phyloP scores from a whole-genome alignment of 2,888 invertebrate species.

The Dolomedes plantarius region DNA sequence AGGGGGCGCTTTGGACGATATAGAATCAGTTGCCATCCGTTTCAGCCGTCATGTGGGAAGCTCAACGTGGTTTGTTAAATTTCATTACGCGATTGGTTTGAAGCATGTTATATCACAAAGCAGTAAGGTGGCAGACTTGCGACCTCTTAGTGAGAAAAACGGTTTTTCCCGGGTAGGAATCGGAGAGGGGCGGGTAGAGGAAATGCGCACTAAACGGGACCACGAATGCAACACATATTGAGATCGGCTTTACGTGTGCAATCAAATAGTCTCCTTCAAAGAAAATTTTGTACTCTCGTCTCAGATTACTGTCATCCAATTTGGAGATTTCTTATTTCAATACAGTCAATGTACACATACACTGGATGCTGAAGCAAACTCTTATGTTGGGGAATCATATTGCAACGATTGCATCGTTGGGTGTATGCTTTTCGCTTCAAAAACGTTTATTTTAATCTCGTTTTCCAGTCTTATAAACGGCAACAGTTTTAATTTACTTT shows the following conservation, averaged over 20 bases:
- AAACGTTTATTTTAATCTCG: no score
- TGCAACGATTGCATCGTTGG: no score
- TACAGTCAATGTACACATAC: no score
- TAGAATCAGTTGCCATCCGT: conserved; percentile 10
- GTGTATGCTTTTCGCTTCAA: no score
- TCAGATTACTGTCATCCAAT: no score
- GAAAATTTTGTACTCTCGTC: no score
- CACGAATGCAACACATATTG: background rate
- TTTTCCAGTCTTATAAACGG: no score
- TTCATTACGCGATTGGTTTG: conserved; percentile 17
- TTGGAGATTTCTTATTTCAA: no score
- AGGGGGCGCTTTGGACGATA: conserved; percentile 49
- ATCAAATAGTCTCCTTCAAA: no score
- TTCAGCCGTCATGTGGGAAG: conserved; percentile 54
- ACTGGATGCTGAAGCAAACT: no score
- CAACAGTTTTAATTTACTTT: no score
- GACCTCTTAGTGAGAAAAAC: background rate
- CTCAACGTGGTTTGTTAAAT: conserved; percentile 38
- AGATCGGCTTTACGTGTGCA: background rate
- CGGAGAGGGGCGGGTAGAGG: background rate
- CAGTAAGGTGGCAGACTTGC: conserved; percentile 23
- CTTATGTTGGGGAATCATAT: no score
- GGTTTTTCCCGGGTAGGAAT: background rate
- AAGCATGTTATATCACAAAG: conserved; percentile 59
- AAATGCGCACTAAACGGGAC: background rate